phyloP scores from a whole-genome alignment of 2,888 invertebrate species.

The Limenitis camilla region DNA sequence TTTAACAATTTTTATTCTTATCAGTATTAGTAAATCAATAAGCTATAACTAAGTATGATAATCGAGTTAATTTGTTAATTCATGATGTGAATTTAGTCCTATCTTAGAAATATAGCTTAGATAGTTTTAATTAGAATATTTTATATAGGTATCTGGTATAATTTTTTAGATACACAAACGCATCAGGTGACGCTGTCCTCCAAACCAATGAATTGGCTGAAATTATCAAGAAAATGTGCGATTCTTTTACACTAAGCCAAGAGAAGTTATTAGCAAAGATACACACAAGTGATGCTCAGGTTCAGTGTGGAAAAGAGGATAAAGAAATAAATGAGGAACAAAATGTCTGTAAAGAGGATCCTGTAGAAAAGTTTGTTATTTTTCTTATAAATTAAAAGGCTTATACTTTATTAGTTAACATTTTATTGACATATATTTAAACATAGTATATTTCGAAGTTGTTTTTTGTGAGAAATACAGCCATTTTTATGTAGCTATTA shows the following conservation, averaged over 20 bases:
- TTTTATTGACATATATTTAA: too few species aligned
- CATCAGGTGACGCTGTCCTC: constrained; percentile 49
- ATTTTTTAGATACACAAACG: constrained; percentile 50
- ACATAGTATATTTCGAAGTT: too few species aligned
- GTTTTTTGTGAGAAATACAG: too few species aligned
- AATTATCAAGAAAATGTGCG: constrained; percentile 59
- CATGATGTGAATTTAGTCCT: too few species aligned
- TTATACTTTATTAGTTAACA: too few species aligned
- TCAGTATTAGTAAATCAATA: too few species aligned
- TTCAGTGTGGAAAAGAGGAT: constrained; percentile 43
- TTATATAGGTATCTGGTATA: background rate
- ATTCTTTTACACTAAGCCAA: constrained; percentile 53
- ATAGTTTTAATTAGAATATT: background rate
- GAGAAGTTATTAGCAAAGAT: constrained; percentile 40
- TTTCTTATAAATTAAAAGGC: background rate
- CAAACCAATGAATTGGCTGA: constrained; percentile 57
- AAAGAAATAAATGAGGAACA: constrained; percentile 1
- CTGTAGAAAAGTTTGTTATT: constrained; percentile 5
- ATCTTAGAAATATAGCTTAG: too few species aligned
- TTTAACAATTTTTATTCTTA: too few species aligned
- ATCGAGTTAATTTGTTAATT: too few species aligned
- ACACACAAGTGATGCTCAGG: constrained; percentile 49
- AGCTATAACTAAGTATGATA: too few species aligned
- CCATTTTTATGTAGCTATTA: too few species aligned
- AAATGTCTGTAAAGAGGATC: background rate